Evolutionary conservation across 2,113 vertebrate species (phyloP).

Genomic region (Scolopax mira): DNA sequence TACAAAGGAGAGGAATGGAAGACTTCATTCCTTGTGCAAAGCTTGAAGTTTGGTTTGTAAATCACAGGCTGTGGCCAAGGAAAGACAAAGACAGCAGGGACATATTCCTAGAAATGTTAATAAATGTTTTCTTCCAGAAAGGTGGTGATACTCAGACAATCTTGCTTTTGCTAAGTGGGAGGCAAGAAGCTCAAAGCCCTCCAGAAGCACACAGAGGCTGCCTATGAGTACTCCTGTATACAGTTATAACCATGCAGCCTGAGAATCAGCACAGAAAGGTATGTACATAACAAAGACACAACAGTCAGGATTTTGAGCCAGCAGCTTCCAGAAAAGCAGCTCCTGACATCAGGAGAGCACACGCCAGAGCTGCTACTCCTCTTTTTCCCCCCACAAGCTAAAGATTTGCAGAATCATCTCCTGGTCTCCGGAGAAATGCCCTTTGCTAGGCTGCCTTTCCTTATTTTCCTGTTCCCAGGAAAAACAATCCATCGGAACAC

Average conservation of each 20-base stretch:
- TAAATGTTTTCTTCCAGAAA: not conserved
- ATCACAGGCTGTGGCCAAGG: not conserved
- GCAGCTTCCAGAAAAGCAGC: not conserved
- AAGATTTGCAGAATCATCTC: constrained; percentile 42
- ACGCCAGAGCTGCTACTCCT: not conserved
- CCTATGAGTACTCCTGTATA: not conserved
- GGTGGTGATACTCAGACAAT: not conserved
- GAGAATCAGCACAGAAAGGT: not conserved
- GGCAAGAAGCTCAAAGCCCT: not conserved
- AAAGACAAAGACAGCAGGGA: not conserved
- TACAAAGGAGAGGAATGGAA: not conserved
- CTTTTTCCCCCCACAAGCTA: rapidly evolving
- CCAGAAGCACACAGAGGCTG: not conserved
- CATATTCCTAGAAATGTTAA: not conserved
- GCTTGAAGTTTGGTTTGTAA: not conserved
- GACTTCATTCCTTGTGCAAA: not conserved
- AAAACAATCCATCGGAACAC: not conserved
- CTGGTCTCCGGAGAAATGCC: constrained; percentile 19
- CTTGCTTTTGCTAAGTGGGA: not conserved
- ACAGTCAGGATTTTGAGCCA: not conserved
- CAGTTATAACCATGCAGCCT: not conserved
- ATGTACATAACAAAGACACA: not conserved
- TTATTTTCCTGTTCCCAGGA: constrained; percentile 21
- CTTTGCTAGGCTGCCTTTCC: constrained; percentile 31
- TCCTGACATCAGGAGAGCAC: not conserved